Conservation (phyloP, 1,140 invertebrate genomes). For the Aphelenchoides fujianensis region DNA sequence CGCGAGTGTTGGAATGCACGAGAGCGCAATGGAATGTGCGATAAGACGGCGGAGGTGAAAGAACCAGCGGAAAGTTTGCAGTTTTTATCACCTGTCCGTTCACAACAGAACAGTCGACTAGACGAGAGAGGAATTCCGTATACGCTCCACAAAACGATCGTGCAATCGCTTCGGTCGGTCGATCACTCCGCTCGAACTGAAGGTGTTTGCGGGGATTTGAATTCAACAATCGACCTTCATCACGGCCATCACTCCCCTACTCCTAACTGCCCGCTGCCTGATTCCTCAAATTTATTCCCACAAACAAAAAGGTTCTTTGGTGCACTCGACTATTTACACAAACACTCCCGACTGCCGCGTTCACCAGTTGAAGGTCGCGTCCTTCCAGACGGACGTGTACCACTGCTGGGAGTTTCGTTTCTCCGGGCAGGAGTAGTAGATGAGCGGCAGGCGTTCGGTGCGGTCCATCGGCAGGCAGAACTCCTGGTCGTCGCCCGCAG, state of each 20-base stretch:
- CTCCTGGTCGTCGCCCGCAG: not conserved
- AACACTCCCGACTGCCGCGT: not conserved
- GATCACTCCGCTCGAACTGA: not conserved
- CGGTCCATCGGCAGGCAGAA: not conserved
- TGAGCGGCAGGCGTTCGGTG: not conserved
- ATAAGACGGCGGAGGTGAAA: too few relatives aligned
- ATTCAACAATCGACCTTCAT: not conserved
- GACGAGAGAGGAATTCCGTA: too few relatives aligned
- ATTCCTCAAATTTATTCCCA: not conserved
- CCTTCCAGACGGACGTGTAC: not conserved
- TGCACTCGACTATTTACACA: not conserved
- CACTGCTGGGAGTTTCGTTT: not conserved
- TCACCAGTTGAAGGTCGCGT: constrained; percentile 2
- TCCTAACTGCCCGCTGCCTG: not conserved
- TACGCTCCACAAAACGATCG: too few relatives aligned
- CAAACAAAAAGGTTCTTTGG: too few relatives aligned
- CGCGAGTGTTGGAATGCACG: not conserved
- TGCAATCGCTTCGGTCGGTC: too few relatives aligned
- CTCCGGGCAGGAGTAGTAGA: not conserved
- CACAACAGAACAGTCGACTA: too few relatives aligned
- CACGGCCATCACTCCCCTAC: not conserved
- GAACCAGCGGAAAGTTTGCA: too few relatives aligned
- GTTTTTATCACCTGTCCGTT: too few relatives aligned
- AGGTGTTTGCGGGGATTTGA: not conserved
- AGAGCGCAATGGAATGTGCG: too few relatives aligned